Evolutionary conservation across 2,888 invertebrate species (phyloP).

Genomic region (Agriotes lineatus): DNA sequence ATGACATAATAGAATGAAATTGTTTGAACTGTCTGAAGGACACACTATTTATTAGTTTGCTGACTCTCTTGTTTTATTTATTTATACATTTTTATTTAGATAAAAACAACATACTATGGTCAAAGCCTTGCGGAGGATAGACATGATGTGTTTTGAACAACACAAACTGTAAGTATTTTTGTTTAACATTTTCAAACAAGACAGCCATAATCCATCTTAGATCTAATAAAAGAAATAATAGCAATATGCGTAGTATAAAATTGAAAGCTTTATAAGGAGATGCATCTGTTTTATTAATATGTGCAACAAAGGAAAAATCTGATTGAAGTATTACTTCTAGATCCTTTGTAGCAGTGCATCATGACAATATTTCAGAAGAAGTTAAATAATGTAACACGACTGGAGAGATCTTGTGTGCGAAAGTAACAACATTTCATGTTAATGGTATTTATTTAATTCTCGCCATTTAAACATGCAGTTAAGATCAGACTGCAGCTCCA

Average conservation of each 20-base stretch:
- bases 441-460: not conserved
- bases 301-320: not conserved
- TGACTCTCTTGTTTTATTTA: too few relatives aligned
- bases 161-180: not conserved
- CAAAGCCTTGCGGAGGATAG: not conserved
- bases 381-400: not conserved
- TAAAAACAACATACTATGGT: not conserved
- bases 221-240: not conserved
- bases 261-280: not conserved
- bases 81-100: too few relatives aligned
- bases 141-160: not conserved
- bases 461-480: not conserved
- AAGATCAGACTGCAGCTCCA: not conserved
- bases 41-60: too few relatives aligned
- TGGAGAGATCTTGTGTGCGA: not conserved
- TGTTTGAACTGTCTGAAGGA: too few relatives aligned
- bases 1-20: too few relatives aligned
- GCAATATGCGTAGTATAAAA: not conserved
- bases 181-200: not conserved
- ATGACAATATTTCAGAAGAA: not conserved
- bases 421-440: not conserved
- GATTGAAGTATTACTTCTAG: not conserved
- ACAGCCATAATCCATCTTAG: not conserved
- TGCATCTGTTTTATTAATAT: not conserved
- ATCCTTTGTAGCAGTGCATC: not conserved